Percentiles rank a stretch among this genome's conserved stretches.
phyloP scores from a whole-genome alignment of 2,888 invertebrate species.

The Zele albiditarsus region DNA sequence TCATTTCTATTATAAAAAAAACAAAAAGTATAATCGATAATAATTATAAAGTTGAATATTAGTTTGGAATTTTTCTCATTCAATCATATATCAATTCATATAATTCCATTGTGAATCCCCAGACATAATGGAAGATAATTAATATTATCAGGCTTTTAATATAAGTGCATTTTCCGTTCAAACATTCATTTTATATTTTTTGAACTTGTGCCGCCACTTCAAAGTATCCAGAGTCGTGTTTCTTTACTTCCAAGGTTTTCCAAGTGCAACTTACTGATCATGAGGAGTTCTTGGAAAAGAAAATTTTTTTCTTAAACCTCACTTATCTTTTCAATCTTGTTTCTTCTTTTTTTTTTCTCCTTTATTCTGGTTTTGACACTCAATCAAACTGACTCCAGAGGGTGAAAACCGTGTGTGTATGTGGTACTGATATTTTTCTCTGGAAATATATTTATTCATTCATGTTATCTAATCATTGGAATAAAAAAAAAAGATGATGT shows the following conservation, averaged over 20 bases:
- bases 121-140: not conserved
- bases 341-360: not conserved
- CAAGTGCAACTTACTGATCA: slow-evolving; percentile 11
- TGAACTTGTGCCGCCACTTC: not conserved
- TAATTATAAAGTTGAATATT: too few relatives aligned
- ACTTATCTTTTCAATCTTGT: not conserved
- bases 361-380: not conserved
- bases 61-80: too few relatives aligned
- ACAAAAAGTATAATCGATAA: not conserved
- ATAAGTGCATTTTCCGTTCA: not conserved
- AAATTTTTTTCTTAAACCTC: not conserved
- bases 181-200: not conserved
- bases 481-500: not conserved
- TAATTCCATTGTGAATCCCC: too few relatives aligned
- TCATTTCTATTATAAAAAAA: not conserved
- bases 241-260: not conserved
- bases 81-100: too few relatives aligned
- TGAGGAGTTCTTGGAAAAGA: not conserved
- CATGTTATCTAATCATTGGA: slow-evolving; percentile 27
- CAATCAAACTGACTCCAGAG: not conserved
- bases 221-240: not conserved
- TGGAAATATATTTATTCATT: slow-evolving; percentile 1
- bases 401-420: not conserved
- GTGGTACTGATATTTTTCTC: not conserved
- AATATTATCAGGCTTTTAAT: not conserved